Conservation (phyloP, 2,113 vertebrate species). For the Spilogale gracilis region DNA sequence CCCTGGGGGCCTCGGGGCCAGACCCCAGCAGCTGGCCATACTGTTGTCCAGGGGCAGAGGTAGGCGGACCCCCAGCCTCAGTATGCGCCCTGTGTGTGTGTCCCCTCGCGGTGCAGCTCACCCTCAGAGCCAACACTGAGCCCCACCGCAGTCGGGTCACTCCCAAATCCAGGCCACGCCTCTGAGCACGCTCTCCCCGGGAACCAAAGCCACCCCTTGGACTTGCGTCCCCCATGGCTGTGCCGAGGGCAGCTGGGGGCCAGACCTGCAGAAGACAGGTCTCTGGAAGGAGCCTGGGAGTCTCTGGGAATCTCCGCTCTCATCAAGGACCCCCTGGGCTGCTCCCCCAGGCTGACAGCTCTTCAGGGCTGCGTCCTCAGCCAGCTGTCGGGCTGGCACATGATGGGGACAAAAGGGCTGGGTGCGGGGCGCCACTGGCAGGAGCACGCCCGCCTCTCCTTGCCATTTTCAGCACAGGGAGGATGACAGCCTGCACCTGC, state of each 20-base stretch:
- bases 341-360: not conserved
- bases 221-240: not conserved
- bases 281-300: not conserved
- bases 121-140: fast-evolving
- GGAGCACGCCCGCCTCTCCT: too few species aligned
- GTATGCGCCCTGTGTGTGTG: not conserved
- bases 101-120: fast-evolving
- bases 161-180: not conserved
- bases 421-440: fast-evolving
- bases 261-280: not conserved
- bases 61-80: not conserved
- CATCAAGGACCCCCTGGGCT: not conserved
- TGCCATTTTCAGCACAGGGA: not conserved
- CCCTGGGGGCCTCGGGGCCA: not conserved
- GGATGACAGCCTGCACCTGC: not conserved
- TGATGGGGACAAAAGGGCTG: fast-evolving
- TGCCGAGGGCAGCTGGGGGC: not conserved
- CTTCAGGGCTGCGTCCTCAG: not conserved
- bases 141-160: not conserved
- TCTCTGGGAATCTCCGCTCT: too few species aligned
- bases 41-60: not conserved
- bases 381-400: fast-evolving
- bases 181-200: not conserved
- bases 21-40: not conserved
- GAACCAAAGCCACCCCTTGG: not conserved